These are phyloP conservation scores for Aegotheles bennettii DNA, from an alignment of 2,113 vertebrate species.

Conservation along the genomic window DNA sequence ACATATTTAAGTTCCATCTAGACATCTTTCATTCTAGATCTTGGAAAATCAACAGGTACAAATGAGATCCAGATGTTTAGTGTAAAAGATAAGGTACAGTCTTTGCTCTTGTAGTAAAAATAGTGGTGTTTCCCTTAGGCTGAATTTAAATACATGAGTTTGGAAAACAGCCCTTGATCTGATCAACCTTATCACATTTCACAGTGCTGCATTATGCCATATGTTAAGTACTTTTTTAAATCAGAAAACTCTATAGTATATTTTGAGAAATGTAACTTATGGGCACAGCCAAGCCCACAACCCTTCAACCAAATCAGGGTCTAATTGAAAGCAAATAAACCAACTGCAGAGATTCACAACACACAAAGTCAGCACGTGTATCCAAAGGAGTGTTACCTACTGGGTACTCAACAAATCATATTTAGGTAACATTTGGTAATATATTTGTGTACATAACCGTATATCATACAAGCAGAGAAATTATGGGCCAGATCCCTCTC, in stretches of 20 bases:
- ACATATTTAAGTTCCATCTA: background rate
- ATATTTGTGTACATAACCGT: fast-evolving
- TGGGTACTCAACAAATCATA: background rate
- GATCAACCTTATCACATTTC: background rate
- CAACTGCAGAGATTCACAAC: fast-evolving
- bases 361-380: fast-evolving
- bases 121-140: background rate
- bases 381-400: no score
- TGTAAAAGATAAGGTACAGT: background rate
- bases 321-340: background rate
- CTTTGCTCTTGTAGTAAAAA: background rate
- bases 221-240: background rate
- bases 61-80: fast-evolving
- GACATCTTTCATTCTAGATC: background rate
- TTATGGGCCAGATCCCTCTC: background rate
- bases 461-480: background rate
- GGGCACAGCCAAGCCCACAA: background rate
- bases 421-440: fast-evolving
- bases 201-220: background rate
- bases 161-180: background rate
- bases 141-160: background rate
- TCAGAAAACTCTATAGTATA: background rate
- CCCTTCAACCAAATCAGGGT: fast-evolving
- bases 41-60: background rate
- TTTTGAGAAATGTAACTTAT: fast-evolving